These are phyloP conservation scores for Eptatretus burgeri DNA, from an alignment of 2,113 vertebrate species.

Conservation along the genomic window DNA sequence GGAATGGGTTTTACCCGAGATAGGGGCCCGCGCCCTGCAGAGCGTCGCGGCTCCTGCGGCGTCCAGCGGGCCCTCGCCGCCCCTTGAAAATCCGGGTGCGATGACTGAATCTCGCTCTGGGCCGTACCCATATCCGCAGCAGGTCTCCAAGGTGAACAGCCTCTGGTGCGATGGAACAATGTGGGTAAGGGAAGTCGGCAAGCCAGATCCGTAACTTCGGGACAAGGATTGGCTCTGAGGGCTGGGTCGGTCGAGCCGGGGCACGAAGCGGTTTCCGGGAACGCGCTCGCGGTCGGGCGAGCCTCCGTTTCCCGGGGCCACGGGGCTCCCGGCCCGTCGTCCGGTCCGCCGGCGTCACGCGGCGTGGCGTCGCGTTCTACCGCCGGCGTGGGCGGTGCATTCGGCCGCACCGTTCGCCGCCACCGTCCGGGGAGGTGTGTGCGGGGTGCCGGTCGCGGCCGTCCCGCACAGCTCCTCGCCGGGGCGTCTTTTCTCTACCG, in stretches of 20 bases:
- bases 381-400: background rate
- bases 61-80: background rate
- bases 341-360: background rate
- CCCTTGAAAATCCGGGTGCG: background rate
- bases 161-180: background rate
- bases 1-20: background rate
- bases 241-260: background rate
- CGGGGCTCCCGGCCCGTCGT: background rate
- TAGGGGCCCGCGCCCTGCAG: background rate
- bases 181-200: background rate
- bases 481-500: too few species aligned
- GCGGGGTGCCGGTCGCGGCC: too few species aligned
- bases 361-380: background rate
- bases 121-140: constrained; percentile 1
- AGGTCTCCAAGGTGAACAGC: background rate
- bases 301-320: background rate
- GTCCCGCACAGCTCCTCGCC: too few species aligned
- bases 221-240: constrained; percentile 5
- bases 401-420: too few species aligned
- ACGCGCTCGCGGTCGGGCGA: background rate
- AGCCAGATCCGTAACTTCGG: background rate
- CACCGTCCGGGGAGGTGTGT: too few species aligned
- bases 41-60: background rate
- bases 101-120: constrained; percentile 4
- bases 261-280: background rate